Evolutionary conservation across 2,113 vertebrate species (phyloP), one percentile per base, ranked within the genome.

Genomic region (Ariopsis seemanni): DNA sequence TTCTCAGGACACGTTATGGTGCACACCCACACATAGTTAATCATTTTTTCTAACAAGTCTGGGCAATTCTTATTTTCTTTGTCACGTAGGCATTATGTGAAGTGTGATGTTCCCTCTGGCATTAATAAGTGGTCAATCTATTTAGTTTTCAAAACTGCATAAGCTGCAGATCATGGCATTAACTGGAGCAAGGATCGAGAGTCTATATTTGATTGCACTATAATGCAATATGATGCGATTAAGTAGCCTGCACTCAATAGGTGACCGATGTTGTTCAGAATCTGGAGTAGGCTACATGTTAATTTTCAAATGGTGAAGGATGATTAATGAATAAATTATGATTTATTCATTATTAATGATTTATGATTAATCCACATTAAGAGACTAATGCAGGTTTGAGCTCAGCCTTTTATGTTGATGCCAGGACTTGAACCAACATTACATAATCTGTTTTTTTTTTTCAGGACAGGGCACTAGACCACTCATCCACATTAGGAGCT

Each of bases 41-140:
- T 58, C 30, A 77, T 60, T 75, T 75, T 25, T 60, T 9, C 55
- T 53, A 27, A 82, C 80, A 82, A 63, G 80, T 82, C 80, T 62
- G 58, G 80, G 20, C 80, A 48, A 75, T 25, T 2, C 7, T 42
- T 42, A 80, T 60, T 81, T 34, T 48, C 20, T 14, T 63, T 63
- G 20, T 82, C 34, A 50, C 34, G 25, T 10, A 50, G 30, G 34
- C 20, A 63, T 50, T 3, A 58, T 72, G 30, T 72, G 69, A 72
- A 6, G 2, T 75, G 42, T 22, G 9, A 25, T 6, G 11, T 48
- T 22, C 6, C 30, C 34, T 48, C 58, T 60, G 58, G 17, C 4
- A 60, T 60, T 60, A 60, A 60, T 60, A 60, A 60, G 58, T 17
- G 18, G 58, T 34, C 34, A 2, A 69, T 69, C 65, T 30, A 71